phyloP scores from a whole-genome alignment of 2,797 vertebrate genomes.

The Aplochiton taeniatus region DNA sequence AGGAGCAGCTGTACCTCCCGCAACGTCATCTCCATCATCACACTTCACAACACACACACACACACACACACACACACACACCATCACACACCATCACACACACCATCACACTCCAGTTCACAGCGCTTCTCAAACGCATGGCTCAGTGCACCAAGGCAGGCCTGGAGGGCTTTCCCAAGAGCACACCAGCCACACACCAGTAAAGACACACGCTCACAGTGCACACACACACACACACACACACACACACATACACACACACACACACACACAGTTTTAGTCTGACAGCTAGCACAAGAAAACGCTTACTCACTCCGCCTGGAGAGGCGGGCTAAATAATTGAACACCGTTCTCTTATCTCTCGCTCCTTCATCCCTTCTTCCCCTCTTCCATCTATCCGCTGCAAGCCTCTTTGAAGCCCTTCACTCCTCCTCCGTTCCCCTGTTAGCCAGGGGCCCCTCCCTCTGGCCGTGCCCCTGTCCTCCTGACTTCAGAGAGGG shows the following conservation, averaged over 20 bases:
- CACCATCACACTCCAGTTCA: constrained; percentile 36
- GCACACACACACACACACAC: constrained; percentile 5
- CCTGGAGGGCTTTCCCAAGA: constrained; percentile 18
- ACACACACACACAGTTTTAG: constrained; percentile 2
- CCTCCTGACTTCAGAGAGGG: no score
- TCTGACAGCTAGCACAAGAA: constrained; percentile 20
- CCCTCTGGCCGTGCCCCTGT: no score
- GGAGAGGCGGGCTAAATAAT: constrained; percentile 39
- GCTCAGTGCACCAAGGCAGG: constrained; percentile 23
- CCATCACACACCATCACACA: constrained; percentile 25
- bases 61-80: constrained; percentile 29
- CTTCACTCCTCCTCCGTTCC: neutral
- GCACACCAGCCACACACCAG: constrained; percentile 20
- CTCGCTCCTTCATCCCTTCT: neutral
- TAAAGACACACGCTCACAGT: neutral
- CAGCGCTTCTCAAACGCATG: constrained; percentile 33
- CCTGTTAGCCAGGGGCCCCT: no score
- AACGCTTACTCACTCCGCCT: constrained; percentile 48
- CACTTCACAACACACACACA: constrained; percentile 13
- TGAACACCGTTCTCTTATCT: constrained; percentile 30
- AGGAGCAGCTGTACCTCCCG: no score
- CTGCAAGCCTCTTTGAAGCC: neutral
- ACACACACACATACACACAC: constrained; percentile 12
- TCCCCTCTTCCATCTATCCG: neutral
- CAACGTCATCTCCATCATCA: neutral